Evolutionary conservation across 2,113 vertebrate species (phyloP).

Genomic region (Pedionomus torquatus): DNA sequence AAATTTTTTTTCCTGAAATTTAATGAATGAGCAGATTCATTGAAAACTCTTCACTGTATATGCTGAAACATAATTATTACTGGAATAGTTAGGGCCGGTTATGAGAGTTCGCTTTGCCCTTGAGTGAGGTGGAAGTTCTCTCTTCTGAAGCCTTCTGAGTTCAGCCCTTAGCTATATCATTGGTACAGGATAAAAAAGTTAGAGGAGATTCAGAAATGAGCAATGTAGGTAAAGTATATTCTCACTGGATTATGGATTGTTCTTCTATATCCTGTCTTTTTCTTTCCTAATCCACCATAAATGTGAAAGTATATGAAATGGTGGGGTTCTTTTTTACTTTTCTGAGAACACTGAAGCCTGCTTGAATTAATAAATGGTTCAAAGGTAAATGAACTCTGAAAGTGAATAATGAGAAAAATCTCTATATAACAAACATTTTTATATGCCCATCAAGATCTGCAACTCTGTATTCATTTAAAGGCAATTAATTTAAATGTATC

Average conservation of each 20-base stretch:
- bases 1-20: background rate
- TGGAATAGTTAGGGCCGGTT: background rate
- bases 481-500: slow-evolving; percentile 64
- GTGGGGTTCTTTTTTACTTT: background rate
- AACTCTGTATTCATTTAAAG: too few species aligned
- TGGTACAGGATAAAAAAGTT: background rate
- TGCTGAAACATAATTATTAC: background rate
- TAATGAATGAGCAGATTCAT: background rate
- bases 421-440: slow-evolving; percentile 43
- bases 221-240: background rate
- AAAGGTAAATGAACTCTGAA: slow-evolving; percentile 63
- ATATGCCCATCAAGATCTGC: slow-evolving; percentile 11
- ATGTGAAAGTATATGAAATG: background rate
- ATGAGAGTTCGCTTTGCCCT: background rate
- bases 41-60: background rate
- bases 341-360: slow-evolving; percentile 16
- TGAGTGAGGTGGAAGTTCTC: background rate
- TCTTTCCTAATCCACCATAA: background rate
- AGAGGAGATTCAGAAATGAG: background rate
- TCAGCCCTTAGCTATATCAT: background rate
- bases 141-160: background rate
- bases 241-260: background rate
- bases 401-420: slow-evolving; percentile 60
- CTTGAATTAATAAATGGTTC: slow-evolving; percentile 58
- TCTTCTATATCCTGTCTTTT: background rate